Evolutionary conservation across 2,888 invertebrate species (phyloP).

Genomic region (Macaria liturata): DNA sequence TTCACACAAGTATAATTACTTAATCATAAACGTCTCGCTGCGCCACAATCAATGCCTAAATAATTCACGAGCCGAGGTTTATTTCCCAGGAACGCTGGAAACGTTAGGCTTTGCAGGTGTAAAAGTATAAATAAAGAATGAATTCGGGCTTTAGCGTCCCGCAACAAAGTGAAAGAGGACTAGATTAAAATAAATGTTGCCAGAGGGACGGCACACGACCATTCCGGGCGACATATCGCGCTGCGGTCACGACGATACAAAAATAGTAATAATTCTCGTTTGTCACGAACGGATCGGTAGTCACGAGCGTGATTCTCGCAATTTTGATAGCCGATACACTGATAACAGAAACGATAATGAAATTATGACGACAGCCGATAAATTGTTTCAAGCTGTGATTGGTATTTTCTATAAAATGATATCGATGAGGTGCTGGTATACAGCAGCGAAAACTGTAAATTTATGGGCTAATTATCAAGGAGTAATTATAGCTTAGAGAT

Average conservation of each 20-base stretch:
- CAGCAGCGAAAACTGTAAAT: constrained; percentile 48
- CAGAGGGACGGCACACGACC: constrained; percentile 40
- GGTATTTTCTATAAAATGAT: constrained; percentile 27
- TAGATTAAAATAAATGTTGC: constrained; percentile 56
- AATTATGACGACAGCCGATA: constrained; percentile 30
- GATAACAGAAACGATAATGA: constrained; percentile 30
- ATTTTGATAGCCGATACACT: constrained; percentile 32
- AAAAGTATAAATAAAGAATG: constrained; percentile 52
- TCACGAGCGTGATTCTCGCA: constrained; percentile 39
- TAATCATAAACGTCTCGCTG: constrained; percentile 57
- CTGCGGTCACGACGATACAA: constrained; percentile 36
- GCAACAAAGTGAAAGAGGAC: constrained; percentile 42
- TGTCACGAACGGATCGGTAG: constrained; percentile 46
- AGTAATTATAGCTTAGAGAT: constrained; percentile 62
- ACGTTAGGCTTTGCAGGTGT: constrained; percentile 43
- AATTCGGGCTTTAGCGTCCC: constrained; percentile 43
- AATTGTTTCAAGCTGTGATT: constrained; percentile 28
- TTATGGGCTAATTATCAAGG: constrained; percentile 67
- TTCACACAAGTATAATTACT: constrained; percentile 57
- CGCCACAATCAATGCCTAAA: constrained; percentile 55
- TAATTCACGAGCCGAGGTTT: constrained; percentile 31
- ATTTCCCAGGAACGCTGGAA: constrained; percentile 34
- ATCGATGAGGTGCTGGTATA: constrained; percentile 43
- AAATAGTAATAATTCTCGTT: constrained; percentile 42
- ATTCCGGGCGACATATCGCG: constrained; percentile 32